Evolutionary conservation across 2,797 vertebrate species (phyloP).

Genomic region (Cuniculus paca): DNA sequence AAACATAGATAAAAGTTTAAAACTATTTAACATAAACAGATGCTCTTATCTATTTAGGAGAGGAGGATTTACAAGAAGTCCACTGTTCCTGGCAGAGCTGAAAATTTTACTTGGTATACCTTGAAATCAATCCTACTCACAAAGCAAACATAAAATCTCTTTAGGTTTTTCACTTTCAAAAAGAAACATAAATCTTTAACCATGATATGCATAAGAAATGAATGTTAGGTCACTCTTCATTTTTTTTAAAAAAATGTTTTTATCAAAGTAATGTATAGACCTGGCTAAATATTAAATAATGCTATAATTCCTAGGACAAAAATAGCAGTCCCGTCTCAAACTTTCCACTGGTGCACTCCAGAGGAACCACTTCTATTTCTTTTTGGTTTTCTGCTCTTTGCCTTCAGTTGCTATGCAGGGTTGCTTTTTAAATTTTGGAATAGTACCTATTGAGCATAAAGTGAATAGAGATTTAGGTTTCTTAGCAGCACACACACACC

Average conservation of each 20-base stretch:
- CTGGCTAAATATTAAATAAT: too few species aligned
- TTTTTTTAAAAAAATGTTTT: too few species aligned
- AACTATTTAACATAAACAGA: background rate
- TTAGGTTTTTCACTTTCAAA: too few species aligned
- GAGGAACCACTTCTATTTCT: background rate
- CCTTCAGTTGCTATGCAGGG: too few species aligned
- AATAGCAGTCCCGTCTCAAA: background rate
- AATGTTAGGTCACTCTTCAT: too few species aligned
- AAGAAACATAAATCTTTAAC: too few species aligned
- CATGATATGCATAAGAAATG: too few species aligned
- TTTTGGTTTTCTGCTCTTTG: background rate
- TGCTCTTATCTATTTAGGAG: background rate
- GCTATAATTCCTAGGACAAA: too few species aligned
- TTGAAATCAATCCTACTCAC: too few species aligned
- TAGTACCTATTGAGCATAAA: background rate
- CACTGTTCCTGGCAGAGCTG: background rate
- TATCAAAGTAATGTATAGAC: too few species aligned
- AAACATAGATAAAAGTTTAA: background rate
- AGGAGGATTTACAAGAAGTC: background rate
- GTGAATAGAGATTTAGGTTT: background rate
- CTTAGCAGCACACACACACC: background rate
- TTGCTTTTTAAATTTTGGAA: background rate
- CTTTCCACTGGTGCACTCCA: background rate
- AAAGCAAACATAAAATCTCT: too few species aligned
- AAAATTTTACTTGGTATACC: too few species aligned